phyloP scores from a whole-genome alignment of 2,888 invertebrate species.

The Argynnis bischoffii region DNA sequence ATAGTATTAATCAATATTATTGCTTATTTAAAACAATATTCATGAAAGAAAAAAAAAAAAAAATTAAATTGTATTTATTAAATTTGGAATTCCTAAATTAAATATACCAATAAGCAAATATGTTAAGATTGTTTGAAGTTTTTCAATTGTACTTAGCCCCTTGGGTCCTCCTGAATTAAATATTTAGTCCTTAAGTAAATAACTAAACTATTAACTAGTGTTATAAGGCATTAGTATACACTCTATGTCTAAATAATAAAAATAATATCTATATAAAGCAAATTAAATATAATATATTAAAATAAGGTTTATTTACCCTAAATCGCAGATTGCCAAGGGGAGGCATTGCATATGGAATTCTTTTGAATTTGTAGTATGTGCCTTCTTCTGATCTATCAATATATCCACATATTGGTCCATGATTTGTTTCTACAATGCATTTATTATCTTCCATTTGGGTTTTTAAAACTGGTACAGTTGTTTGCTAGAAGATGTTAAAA shows the following conservation, averaged over 20 bases:
- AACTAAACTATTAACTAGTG: too few species aligned
- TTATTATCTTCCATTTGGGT: slow-evolving; percentile 33
- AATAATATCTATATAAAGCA: neutral
- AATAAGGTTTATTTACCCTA: slow-evolving; percentile 55
- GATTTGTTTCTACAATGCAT: slow-evolving; percentile 50
- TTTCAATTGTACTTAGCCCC: too few species aligned
- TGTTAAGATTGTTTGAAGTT: too few species aligned
- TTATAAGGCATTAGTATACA: too few species aligned
- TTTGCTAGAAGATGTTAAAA: neutral
- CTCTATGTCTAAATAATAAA: neutral
- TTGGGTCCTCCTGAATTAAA: too few species aligned
- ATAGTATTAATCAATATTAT: too few species aligned
- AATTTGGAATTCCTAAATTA: too few species aligned
- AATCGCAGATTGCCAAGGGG: slow-evolving; percentile 65
- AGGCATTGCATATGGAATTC: slow-evolving; percentile 71
- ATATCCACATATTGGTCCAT: slow-evolving; percentile 65
- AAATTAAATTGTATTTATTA: too few species aligned
- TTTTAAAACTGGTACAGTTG: neutral
- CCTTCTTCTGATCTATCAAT: slow-evolving; percentile 51
- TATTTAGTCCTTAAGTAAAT: too few species aligned
- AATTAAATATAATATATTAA: neutral
- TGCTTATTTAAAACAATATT: too few species aligned
- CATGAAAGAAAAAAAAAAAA: too few species aligned
- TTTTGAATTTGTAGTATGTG: slow-evolving; percentile 62
- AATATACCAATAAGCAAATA: too few species aligned